Base-by-base conservation (phyloP, 2,888 invertebrate genomes). In the Apantesis nais region DNA sequence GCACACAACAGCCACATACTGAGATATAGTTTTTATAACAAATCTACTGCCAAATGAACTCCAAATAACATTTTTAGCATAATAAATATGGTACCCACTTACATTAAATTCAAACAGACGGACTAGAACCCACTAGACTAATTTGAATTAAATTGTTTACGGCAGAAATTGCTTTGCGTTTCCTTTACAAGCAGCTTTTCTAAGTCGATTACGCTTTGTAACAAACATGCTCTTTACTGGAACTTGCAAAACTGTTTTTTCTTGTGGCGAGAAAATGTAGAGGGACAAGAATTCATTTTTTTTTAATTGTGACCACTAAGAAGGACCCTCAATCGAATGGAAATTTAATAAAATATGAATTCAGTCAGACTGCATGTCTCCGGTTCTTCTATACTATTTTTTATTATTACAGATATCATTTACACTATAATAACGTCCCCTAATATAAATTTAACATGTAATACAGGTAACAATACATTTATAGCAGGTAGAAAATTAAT, bases 401-500 rank as follows among this genome's bases (percentile, higher is more conserved):
- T 39, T 1, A 39, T 34, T 34, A 39, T 8, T 39, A 34, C 34
- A 34, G 34, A 34, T 34, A 4, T 34, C 2, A 34, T 34, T 34
- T 4, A 34, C 5, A 34, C 34, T 52, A 52, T n/a, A 52, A 52
- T n/a, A 52, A n/a, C 25, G 55, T 22, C 12, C 14, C 55, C 25
- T 25, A 55, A 29, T 12, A 55, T 55, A 29, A 55, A 4, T 55
- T 29, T 55, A 25, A 29, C 25, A n/a, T 14, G 55, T 25, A 55
- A 55, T 25, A 25, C 25, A 55, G 55, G 55, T 55, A 25, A 25
- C 25, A 55, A 55, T 55, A 55, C 9, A n/a, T n/a, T 55, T 14
- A 41, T 1, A 41, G 25, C 9, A n/a, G 25, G 62, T 63, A 41
- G 62, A 29, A 19, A 41, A 69, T 61, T 37, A 69, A 64, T 61